A percentile compares a stretch with the other conserved stretches of the same genome.
Conservation (phyloP, 2,113 vertebrate genomes). For the Epinephelus cyanopodus region DNA sequence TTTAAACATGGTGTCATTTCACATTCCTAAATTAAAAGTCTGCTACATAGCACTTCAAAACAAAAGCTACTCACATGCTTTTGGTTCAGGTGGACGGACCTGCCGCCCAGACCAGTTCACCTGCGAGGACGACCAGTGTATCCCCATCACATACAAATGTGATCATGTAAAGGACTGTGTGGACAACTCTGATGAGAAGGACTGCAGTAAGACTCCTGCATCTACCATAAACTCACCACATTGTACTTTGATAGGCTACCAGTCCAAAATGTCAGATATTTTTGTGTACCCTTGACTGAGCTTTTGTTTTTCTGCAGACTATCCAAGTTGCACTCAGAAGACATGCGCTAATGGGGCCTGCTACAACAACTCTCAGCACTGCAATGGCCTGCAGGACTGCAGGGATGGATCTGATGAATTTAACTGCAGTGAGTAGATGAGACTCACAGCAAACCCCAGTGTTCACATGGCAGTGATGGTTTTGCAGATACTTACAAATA, state of each 20-base stretch:
- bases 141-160: constrained; percentile 79
- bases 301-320: constrained; percentile 65
- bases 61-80: neutral
- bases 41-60: neutral
- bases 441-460: neutral
- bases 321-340: constrained; percentile 78
- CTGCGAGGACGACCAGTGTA: constrained; percentile 82
- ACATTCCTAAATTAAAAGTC: neutral
- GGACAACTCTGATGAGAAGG: constrained; percentile 83
- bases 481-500: neutral
- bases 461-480: neutral
- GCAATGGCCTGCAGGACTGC: constrained; percentile 80
- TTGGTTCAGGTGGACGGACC: constrained; percentile 70
- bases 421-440: constrained; percentile 80
- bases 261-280: neutral
- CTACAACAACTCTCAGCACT: constrained; percentile 79
- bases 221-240: neutral
- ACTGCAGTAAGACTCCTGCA: constrained; percentile 78
- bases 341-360: constrained; percentile 83
- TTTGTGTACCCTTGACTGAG: neutral
- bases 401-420: constrained; percentile 84
- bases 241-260: neutral
- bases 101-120: constrained; percentile 81
- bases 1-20: neutral
- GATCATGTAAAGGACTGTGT: constrained; percentile 81